A percentile compares a stretch with the other conserved stretches of the same genome.
phyloP scores from a whole-genome alignment of 2,888 invertebrate genomes.

The Epinotia nisella region DNA sequence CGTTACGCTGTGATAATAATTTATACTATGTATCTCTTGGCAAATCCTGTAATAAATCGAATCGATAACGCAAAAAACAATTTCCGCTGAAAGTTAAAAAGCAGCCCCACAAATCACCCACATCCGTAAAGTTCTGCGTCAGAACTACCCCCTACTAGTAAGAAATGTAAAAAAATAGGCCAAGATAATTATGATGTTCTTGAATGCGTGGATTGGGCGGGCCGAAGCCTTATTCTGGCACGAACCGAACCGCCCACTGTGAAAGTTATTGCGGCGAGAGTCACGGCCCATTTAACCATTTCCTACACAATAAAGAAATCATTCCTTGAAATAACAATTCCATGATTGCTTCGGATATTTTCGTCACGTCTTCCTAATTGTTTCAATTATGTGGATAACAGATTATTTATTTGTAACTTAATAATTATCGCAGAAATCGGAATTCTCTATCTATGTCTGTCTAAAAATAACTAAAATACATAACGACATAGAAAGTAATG shows the following conservation, averaged over 20 bases:
- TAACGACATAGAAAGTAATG: not conserved
- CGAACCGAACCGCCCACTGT: slow-evolving; percentile 55
- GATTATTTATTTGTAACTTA: not conserved
- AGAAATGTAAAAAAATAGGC: slow-evolving; percentile 53
- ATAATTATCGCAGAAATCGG: not conserved
- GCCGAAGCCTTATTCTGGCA: slow-evolving; percentile 40
- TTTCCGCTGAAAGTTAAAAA: slow-evolving; percentile 39
- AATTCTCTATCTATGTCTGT: not conserved
- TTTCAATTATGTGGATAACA: not conserved
- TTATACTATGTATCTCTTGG: not conserved
- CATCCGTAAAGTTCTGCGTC: slow-evolving; percentile 38
- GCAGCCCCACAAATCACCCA: slow-evolving; percentile 34
- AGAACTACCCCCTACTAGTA: slow-evolving; percentile 42
- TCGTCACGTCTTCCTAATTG: slow-evolving; percentile 29
- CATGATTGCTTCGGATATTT: slow-evolving; percentile 28
- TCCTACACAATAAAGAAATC: slow-evolving; percentile 47
- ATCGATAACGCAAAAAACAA: slow-evolving; percentile 33
- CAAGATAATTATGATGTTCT: slow-evolving; percentile 60
- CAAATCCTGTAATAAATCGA: slow-evolving; percentile 31
- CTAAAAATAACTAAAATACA: not conserved
- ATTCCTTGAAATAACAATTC: slow-evolving; percentile 39
- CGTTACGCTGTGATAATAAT: slow-evolving; percentile 20
- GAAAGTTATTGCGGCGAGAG: slow-evolving; percentile 60
- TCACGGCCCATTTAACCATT: slow-evolving; percentile 66
- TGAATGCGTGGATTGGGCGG: slow-evolving; percentile 50